A percentile compares a stretch with the other conserved stretches of the same genome.
These are phyloP conservation scores for Aleiodes testaceus DNA, from an alignment of 2,888 invertebrate species.

Conservation along the genomic window DNA sequence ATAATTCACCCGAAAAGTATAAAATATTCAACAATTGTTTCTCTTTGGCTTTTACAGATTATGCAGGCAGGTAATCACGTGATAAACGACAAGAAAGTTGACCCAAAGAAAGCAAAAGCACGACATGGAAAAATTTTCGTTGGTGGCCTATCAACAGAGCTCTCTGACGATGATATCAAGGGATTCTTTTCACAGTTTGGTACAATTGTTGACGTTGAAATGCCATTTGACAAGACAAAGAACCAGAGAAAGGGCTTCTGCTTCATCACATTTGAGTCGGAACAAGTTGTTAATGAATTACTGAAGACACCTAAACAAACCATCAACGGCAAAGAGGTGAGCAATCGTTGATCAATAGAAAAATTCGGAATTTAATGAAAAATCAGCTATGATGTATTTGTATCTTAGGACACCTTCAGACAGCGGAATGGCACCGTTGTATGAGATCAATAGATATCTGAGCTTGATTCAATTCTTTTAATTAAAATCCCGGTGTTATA, in stretches of 20 bases:
- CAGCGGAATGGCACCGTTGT: slow-evolving; percentile 65
- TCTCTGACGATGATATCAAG: slow-evolving; percentile 95
- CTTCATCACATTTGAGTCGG: slow-evolving; percentile 97
- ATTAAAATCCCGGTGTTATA: neutral
- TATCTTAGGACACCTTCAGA: slow-evolving; percentile 72
- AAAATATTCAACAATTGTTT: slow-evolving; percentile 19
- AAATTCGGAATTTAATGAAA: neutral
- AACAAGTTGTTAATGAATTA: slow-evolving; percentile 93
- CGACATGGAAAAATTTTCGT: slow-evolving; percentile 97
- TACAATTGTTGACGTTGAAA: slow-evolving; percentile 93
- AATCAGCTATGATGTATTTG: slow-evolving; percentile 57
- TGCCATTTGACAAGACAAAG: slow-evolving; percentile 98
- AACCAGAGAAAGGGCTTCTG: slow-evolving; percentile 97
- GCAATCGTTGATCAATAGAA: slow-evolving; percentile 55
- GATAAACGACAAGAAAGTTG: slow-evolving; percentile 96
- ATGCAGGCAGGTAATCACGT: slow-evolving; percentile 90
- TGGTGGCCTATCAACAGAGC: slow-evolving; percentile 93
- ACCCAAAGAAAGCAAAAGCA: slow-evolving; percentile 93
- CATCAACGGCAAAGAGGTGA: slow-evolving; percentile 93
- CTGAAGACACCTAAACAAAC: slow-evolving; percentile 94
- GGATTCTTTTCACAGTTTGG: slow-evolving; percentile 94
- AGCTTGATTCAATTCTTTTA: slow-evolving; percentile 46
- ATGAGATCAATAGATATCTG: slow-evolving; percentile 64
- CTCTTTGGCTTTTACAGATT: slow-evolving; percentile 67
- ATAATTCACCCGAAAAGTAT: neutral